Evolutionary conservation across 2,888 invertebrate genomes (phyloP), one percentile per base, ranked within the genome.

Genomic region (Scaptomyza reducta): DNA sequence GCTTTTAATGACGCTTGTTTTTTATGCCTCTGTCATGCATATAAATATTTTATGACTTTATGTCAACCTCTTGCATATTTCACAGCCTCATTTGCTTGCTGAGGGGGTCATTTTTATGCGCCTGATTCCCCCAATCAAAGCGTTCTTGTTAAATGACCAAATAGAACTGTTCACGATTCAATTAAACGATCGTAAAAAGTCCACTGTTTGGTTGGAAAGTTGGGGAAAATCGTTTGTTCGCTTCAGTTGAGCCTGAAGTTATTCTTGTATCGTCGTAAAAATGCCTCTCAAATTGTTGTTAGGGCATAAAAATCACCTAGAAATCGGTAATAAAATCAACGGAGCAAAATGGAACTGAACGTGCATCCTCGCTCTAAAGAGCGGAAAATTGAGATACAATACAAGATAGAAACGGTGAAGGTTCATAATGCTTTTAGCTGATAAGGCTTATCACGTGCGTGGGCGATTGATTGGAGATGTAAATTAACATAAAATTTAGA

Each of bases 221-320:
- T 18, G 22, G 59, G 27, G 69, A 71, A 74, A 74, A 76, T 45
- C 59, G 68, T 59, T 71, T 54, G 53, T 49, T 49, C 35, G 50
- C 38, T 40, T 46, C 44, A 40, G 16, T 29, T 38, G 40, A 63
- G 46, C 58, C 53, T 38, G 40, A 73, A 58, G 57, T 61, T 58
- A 47, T 65, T 63, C 58, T 67, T 60, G 60, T 44, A 46, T 9
- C 61, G 70, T 79, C 87, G 74, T 87, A 67, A 87, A 87, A 74
- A 10, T 40, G 16, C 55, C 65, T 57, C 55, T 58, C 74, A 70
- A 86, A 86, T 79, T 86, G 80, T 69, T 81, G 85, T 77, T 83
- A 79, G 78, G 76, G 75, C 87, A 87, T 88, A 88, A 88, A 88
- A 88, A 87, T 77, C 88, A 88, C 82, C 81, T 85, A 80, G 18